A percentile compares a stretch with the other conserved stretches of the same genome.
phyloP scores from a whole-genome alignment of 2,113 vertebrate genomes.

The Tangachromis dhanisi region DNA sequence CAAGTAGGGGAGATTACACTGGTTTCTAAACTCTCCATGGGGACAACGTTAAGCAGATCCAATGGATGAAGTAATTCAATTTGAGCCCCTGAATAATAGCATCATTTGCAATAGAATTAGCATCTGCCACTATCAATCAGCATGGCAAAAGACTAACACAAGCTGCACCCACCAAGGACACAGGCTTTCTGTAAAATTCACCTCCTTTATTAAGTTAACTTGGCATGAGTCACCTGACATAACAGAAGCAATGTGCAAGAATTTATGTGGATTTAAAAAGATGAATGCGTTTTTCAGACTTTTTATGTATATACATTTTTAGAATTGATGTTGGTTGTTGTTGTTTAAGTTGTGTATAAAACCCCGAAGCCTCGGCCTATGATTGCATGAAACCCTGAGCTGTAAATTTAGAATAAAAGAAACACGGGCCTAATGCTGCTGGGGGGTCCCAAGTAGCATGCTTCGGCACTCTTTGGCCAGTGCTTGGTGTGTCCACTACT shows the following conservation, averaged over 20 bases:
- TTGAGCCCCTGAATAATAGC: constrained; percentile 65
- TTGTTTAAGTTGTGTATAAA: not conserved
- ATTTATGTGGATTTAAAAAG: not conserved
- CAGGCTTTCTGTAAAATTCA: constrained; percentile 4
- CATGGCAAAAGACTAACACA: constrained; percentile 20
- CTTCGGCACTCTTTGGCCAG: not conserved
- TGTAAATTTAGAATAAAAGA: not conserved
- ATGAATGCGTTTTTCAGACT: not conserved
- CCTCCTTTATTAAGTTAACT: constrained; percentile 33
- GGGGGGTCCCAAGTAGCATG: not conserved
- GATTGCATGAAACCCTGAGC: not conserved
- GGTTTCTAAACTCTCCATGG: constrained; percentile 58
- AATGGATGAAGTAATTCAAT: constrained; percentile 66
- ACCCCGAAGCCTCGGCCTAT: not conserved
- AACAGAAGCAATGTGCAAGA: not conserved
- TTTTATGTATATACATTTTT: not conserved
- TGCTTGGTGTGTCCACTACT: not conserved
- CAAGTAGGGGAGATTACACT: constrained; percentile 55
- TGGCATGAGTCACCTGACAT: not conserved
- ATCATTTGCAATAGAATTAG: constrained; percentile 65
- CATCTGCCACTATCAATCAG: constrained; percentile 62
- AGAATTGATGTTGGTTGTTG: not conserved
- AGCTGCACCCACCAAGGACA: constrained; percentile 32
- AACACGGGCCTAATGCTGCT: no score
- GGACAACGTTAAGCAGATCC: constrained; percentile 62